Base-by-base conservation (phyloP, 2,797 vertebrate genomes). In the Anguilla anguilla region DNA sequence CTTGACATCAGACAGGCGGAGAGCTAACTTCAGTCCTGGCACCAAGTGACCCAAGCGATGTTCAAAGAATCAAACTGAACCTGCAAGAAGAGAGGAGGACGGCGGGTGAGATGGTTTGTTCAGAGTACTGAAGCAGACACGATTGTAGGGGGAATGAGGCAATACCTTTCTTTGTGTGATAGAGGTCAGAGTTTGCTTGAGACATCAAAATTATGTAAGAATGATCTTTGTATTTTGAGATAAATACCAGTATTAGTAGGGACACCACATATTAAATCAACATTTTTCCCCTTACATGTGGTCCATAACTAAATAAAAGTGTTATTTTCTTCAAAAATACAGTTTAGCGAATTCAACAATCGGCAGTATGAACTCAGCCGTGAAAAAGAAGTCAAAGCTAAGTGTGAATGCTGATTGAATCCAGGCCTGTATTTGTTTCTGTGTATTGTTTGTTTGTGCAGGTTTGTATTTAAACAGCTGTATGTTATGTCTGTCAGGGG, bases 1-100 rank as follows among this genome's bases (percentile, higher is more conserved):
- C 79, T 84, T 86, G 89, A 87, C 83, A 92, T 91, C 89, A 87
- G 85, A 89, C 90, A 22, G 19, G 10, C 31, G 39, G 69, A 28
- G 61, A 67, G 61, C 2, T 10, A 57, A 11, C 55, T 57, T 13
- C 10, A 57, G 11, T 57, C 55, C 10, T 1, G 51, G 55, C 55
- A 13, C 55, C 55, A 1, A 57, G 55, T 2, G 55, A 57, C 51
- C 35, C 35, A 35, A 35, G 35, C 35, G 35, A 10, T 51, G 4
- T 1, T 51, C 55, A 15, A 13, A 15, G 11, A 13, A 15, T 57
- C 55, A 57, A 15, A 15, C 55, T 57, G 11, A 13, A 57, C 55
- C 55, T 57, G 55, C 9, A 15, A n/a, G 19, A 46, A 53, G 82
- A 89, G 46, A 86, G 69, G 35, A 49, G n/a, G 86, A 81, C 6